Evolutionary conservation across 2,797 vertebrate genomes (phyloP).

Genomic region (Neomorphus geoffroyi): DNA sequence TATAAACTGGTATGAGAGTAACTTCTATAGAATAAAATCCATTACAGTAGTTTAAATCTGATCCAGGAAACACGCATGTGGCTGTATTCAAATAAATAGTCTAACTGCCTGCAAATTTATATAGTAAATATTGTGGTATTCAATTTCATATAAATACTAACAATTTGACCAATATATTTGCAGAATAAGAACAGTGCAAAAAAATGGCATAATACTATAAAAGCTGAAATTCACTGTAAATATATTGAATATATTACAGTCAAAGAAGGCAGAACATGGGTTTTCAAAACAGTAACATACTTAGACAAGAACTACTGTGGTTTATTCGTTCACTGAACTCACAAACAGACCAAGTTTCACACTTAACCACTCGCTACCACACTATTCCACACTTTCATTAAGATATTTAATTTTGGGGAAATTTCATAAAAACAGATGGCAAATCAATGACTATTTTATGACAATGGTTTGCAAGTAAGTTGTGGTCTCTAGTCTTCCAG

Average conservation of each 20-base stretch:
- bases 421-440: conserved; percentile 19
- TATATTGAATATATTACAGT: not conserved
- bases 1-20: not conserved
- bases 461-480: not conserved
- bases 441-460: not conserved
- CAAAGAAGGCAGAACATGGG: not conserved
- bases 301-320: not conserved
- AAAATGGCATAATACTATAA: not conserved
- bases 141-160: not conserved
- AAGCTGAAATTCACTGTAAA: not conserved
- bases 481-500: not conserved
- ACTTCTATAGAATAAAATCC: not conserved
- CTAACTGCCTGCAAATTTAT: not conserved
- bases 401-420: not conserved
- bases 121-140: not conserved
- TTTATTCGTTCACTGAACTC: not conserved
- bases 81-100: not conserved
- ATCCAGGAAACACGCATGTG: not conserved
- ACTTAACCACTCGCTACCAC: not conserved
- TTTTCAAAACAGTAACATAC: not conserved
- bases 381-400: not conserved
- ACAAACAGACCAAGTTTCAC: not conserved
- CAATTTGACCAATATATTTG: not conserved
- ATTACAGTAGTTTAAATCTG: not conserved
- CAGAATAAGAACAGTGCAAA: not conserved